phyloP scores from a whole-genome alignment of 2,113 vertebrate species.

The Dasypus novemcinctus region DNA sequence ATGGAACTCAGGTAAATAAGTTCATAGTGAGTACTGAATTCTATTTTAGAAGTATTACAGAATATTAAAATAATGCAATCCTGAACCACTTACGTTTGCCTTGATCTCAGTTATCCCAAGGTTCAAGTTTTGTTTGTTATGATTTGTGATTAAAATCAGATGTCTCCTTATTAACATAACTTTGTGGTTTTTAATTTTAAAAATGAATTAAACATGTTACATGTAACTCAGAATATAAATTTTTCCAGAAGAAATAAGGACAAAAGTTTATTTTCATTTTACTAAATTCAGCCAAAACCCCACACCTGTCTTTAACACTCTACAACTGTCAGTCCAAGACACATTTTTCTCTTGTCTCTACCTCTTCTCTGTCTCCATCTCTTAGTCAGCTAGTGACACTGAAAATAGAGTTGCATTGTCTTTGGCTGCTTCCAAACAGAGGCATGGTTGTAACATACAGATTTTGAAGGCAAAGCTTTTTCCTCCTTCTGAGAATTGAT shows the following conservation, averaged over 20 bases:
- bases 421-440: neutral
- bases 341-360: neutral
- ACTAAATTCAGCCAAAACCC: neutral
- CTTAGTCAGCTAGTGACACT: neutral
- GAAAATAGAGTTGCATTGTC: neutral
- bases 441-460: neutral
- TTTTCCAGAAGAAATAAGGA: conserved; percentile 16
- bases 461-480: neutral
- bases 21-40: neutral
- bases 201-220: conserved; percentile 10
- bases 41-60: neutral
- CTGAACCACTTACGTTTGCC: neutral
- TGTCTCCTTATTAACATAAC: conserved; percentile 31
- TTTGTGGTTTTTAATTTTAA: conserved; percentile 27
- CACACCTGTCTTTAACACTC: neutral
- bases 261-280: conserved; percentile 44
- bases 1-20: neutral
- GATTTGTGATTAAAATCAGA: conserved; percentile 36
- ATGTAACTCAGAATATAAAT: conserved; percentile 19
- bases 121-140: conserved; percentile 23
- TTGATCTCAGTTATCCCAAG: conserved; percentile 13
- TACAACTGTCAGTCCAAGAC: neutral
- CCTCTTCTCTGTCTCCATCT: neutral
- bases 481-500: neutral
- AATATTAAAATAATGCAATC: conserved; percentile 18